phyloP scores from a whole-genome alignment of 2,797 vertebrate species.

The Alosa sapidissima region DNA sequence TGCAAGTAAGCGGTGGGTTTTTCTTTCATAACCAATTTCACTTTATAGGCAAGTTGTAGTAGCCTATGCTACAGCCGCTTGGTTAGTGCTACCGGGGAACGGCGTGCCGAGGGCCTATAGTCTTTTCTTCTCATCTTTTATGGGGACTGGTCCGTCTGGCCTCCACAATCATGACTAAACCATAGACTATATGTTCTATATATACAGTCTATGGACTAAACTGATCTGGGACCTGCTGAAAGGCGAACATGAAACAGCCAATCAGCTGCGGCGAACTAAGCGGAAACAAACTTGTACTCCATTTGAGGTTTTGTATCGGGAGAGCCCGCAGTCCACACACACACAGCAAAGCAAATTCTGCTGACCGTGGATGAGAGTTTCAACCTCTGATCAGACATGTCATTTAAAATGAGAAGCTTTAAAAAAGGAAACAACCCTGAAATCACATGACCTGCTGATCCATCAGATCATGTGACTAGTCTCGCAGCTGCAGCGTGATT shows the following conservation, averaged over 20 bases:
- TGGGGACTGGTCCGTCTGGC: too few species aligned
- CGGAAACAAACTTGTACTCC: not conserved
- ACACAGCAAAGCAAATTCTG: not conserved
- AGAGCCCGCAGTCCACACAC: not conserved
- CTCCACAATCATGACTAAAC: too few species aligned
- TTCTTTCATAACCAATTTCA: too few species aligned
- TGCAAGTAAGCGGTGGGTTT: too few species aligned
- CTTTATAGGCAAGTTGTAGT: too few species aligned
- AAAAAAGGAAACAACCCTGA: not conserved
- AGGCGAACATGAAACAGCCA: not conserved
- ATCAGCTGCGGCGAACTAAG: not conserved
- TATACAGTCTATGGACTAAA: not conserved
- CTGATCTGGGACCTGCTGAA: not conserved
- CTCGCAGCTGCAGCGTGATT: not conserved
- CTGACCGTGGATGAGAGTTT: not conserved
- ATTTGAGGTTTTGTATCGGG: not conserved
- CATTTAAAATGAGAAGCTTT: not conserved
- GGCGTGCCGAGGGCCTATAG: too few species aligned
- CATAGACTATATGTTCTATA: too few species aligned
- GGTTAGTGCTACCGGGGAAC: not conserved
- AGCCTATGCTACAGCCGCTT: not conserved
- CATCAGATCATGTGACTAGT: not conserved
- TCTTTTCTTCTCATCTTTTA: too few species aligned
- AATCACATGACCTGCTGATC: not conserved
- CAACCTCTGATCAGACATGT: not conserved